Evolutionary conservation across 2,113 vertebrate species (phyloP).

Genomic region (Leucoraja erinaceus): DNA sequence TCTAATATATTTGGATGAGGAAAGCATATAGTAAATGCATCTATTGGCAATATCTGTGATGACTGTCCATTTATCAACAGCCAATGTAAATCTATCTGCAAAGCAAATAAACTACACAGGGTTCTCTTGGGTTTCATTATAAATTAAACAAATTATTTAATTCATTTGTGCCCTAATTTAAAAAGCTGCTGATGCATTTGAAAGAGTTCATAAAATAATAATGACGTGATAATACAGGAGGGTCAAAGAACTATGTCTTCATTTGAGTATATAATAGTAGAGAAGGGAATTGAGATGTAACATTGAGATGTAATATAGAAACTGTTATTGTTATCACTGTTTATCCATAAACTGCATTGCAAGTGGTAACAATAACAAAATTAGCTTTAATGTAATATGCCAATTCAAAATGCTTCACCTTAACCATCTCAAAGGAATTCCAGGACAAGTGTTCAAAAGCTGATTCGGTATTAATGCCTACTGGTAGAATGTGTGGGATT

Average conservation of each 20-base stretch:
- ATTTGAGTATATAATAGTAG: not conserved
- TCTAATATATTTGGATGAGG: not conserved
- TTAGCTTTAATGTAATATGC: not conserved
- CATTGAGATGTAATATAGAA: too few relatives aligned
- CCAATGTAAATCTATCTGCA: not conserved
- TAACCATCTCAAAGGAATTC: not conserved
- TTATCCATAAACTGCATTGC: too few relatives aligned
- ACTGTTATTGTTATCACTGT: too few relatives aligned
- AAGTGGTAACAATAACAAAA: too few relatives aligned
- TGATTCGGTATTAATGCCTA: not conserved
- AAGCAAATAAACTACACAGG: too few relatives aligned
- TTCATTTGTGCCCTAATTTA: not conserved
- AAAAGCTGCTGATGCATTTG: not conserved
- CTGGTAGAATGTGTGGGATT: too few relatives aligned
- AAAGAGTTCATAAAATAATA: not conserved
- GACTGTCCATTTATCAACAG: not conserved
- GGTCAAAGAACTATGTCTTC: not conserved
- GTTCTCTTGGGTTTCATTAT: not conserved
- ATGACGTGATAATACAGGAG: not conserved
- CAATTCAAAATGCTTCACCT: not conserved
- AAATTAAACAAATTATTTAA: not conserved
- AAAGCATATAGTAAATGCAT: not conserved
- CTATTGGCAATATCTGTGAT: slow-evolving; percentile 2
- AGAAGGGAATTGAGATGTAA: too few relatives aligned
- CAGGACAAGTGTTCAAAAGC: not conserved